Evolutionary conservation across 2,113 vertebrate species (phyloP).

Genomic region (Bos indicus): DNA sequence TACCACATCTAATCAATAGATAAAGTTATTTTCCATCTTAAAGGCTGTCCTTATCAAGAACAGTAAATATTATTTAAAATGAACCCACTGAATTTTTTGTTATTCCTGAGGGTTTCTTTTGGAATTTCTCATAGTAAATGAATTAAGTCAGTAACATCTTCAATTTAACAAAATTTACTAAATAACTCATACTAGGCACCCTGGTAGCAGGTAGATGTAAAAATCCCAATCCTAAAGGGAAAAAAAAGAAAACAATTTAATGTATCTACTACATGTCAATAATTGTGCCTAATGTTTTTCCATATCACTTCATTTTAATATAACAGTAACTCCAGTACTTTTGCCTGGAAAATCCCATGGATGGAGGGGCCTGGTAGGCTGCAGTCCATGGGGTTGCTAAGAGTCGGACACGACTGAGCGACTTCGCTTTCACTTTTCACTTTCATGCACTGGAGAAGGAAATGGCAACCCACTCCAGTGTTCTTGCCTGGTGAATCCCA

Average conservation of each 20-base stretch:
- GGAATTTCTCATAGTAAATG: constrained; percentile 1
- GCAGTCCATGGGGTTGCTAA: too few relatives aligned
- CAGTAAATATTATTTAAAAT: background rate
- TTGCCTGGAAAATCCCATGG: too few relatives aligned
- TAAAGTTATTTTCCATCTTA: background rate
- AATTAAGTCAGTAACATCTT: background rate
- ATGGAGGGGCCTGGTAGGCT: too few relatives aligned
- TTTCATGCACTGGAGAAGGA: too few relatives aligned
- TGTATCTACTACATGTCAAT: background rate
- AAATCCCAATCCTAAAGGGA: background rate
- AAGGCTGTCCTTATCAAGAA: background rate
- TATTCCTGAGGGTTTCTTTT: background rate
- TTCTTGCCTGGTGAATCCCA: too few relatives aligned
- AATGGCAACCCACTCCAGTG: too few relatives aligned
- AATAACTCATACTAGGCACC: background rate
- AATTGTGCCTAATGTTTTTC: background rate
- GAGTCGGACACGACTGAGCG: too few relatives aligned
- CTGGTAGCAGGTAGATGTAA: background rate
- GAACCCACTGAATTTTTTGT: background rate
- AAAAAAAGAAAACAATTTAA: background rate
- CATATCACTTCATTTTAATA: background rate
- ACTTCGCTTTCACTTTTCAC: too few relatives aligned
- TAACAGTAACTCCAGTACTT: background rate
- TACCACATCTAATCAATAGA: background rate
- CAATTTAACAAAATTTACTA: constrained; percentile 32